These are phyloP conservation scores for Orientallactaga bullata DNA, from an alignment of 2,113 vertebrate species.

Conservation along the genomic window DNA sequence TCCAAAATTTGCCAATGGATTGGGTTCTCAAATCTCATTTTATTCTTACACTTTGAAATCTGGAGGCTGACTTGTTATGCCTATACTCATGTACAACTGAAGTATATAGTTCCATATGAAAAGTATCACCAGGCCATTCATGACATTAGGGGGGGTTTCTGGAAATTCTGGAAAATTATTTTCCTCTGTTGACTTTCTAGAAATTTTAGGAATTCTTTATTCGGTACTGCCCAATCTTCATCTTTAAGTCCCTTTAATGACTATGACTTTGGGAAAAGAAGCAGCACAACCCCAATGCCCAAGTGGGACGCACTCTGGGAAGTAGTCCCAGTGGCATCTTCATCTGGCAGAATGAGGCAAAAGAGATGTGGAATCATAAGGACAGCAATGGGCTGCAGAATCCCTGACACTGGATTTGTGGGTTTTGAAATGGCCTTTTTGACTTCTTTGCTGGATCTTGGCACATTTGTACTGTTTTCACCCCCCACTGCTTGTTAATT, in stretches of 20 bases:
- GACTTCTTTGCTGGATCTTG: neutral
- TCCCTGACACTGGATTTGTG: neutral
- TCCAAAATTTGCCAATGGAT: neutral
- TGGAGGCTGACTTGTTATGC: neutral
- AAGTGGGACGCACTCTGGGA: neutral
- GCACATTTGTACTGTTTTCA: neutral
- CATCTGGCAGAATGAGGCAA: neutral
- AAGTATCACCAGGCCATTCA: neutral
- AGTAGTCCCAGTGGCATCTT: too few relatives aligned
- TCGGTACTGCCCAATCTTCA: neutral
- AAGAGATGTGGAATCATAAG: neutral
- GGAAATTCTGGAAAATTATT: neutral
- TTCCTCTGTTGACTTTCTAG: neutral
- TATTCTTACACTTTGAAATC: neutral
- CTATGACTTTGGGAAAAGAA: neutral
- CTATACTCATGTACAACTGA: neutral
- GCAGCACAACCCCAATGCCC: neutral
- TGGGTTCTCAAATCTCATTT: slow-evolving; percentile 34
- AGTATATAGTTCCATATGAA: neutral
- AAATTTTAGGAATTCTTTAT: neutral
- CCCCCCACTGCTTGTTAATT: neutral
- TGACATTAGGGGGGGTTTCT: neutral
- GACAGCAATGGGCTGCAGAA: neutral
- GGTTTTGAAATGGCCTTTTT: neutral
- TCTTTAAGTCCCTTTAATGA: neutral